A percentile compares a stretch with the other conserved stretches of the same genome.
These are phyloP conservation scores for Diplogasteroides magnus DNA, from an alignment of 1,140 invertebrate genomes.

Conservation along the genomic window DNA sequence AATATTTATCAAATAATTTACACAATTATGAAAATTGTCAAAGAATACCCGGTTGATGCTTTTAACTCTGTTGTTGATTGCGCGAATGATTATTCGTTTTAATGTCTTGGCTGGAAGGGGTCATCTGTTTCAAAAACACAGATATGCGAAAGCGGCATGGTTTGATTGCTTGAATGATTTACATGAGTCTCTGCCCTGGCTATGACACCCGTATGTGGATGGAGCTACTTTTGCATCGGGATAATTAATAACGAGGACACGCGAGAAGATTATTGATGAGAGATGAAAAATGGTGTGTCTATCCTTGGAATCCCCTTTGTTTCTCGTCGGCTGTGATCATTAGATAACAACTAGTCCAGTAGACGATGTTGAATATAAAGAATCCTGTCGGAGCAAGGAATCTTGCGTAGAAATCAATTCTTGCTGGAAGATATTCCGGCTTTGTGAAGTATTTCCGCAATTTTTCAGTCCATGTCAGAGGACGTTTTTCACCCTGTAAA, in stretches of 20 bases:
- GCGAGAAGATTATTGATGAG: too few species aligned
- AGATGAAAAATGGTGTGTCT: not conserved
- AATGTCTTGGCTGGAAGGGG: constrained; percentile 5
- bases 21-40: not conserved
- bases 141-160: not conserved
- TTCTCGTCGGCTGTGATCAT: constrained; percentile 24
- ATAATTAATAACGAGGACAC: too few species aligned
- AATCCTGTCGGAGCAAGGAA: constrained; percentile 30
- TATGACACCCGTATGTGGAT: too few species aligned
- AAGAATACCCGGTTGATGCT: not conserved
- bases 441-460: constrained; percentile 30
- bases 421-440: constrained; percentile 33
- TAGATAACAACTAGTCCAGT: constrained; percentile 30
- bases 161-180: not conserved
- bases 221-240: too few species aligned
- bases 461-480: constrained; percentile 16
- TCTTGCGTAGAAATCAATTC: constrained; percentile 35
- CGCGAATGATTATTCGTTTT: not conserved
- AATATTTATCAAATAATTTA: too few species aligned
- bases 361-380: constrained; percentile 30
- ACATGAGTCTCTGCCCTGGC: too few species aligned
- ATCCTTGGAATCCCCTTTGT: not conserved
- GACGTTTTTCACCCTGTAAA: not conserved
- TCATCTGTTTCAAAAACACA: constrained; percentile 2
- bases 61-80: not conserved